These are phyloP conservation scores for Acanthisitta chloris DNA, from an alignment of 2,113 vertebrate species.

Conservation along the genomic window DNA sequence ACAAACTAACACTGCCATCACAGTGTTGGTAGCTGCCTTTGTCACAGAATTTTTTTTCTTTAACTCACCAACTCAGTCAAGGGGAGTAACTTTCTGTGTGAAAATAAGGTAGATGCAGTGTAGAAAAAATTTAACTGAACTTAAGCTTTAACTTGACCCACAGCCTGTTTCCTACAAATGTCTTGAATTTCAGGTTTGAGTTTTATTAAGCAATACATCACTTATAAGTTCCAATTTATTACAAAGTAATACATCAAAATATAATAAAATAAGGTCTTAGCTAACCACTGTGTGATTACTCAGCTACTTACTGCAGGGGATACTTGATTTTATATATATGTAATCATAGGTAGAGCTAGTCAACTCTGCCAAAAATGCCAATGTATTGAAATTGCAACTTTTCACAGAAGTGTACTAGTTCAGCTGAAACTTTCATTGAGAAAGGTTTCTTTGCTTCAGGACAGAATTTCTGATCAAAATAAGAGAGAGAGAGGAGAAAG, in stretches of 20 bases:
- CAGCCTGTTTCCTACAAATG: background rate
- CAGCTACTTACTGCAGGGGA: background rate
- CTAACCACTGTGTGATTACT: constrained; percentile 15
- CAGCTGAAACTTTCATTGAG: background rate
- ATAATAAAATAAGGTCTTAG: constrained; percentile 11
- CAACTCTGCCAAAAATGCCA: background rate
- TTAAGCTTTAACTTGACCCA: background rate
- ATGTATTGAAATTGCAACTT: background rate
- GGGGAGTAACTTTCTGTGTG: background rate
- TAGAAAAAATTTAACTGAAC: background rate
- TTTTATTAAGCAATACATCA: constrained; percentile 25
- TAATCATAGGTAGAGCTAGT: background rate
- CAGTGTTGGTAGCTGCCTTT: background rate
- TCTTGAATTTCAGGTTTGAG: background rate
- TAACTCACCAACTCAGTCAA: background rate
- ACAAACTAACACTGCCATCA: background rate
- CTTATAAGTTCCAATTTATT: constrained; percentile 28
- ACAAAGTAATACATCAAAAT: constrained; percentile 39
- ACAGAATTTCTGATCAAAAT: constrained; percentile 23
- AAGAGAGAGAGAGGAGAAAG: background rate
- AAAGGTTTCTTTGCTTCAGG: background rate
- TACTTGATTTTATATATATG: background rate
- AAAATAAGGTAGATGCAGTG: background rate
- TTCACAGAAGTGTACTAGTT: background rate
- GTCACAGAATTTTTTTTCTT: background rate